Evolutionary conservation across 2,113 vertebrate genomes (phyloP).

Genomic region (Salvator merianae): DNA sequence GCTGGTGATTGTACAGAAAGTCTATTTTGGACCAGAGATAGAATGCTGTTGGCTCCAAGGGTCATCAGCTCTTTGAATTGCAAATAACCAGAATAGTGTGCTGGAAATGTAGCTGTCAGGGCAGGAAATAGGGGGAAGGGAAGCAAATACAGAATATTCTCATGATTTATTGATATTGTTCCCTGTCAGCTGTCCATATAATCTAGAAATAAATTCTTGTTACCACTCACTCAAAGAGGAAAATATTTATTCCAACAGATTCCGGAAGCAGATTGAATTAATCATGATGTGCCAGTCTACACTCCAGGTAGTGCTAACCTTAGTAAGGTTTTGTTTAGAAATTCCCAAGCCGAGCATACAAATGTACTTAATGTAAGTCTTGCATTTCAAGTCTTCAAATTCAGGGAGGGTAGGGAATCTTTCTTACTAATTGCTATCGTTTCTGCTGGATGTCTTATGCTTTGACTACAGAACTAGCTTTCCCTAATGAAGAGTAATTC

Average conservation of each 20-base stretch:
- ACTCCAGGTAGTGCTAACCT: background rate
- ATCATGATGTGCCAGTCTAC: constrained; percentile 13
- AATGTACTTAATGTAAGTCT: background rate
- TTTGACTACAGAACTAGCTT: background rate
- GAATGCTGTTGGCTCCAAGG: background rate
- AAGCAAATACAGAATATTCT: constrained; percentile 30
- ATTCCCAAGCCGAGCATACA: background rate
- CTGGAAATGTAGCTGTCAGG: background rate
- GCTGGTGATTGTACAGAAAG: background rate
- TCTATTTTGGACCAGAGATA: background rate
- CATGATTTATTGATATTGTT: constrained; percentile 49
- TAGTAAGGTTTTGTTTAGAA: constrained; percentile 5
- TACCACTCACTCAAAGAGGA: constrained; percentile 29
- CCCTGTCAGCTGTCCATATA: background rate
- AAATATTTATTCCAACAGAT: constrained; percentile 36
- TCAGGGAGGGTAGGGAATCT: background rate
- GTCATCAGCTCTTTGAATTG: constrained; percentile 1
- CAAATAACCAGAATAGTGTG: constrained; percentile 32
- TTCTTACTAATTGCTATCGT: background rate
- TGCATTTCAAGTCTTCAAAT: background rate
- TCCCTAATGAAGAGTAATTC: too few species aligned
- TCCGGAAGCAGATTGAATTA: constrained; percentile 23
- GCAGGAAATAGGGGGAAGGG: constrained; percentile 6
- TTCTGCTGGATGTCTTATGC: background rate
- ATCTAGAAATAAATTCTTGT: constrained; percentile 38